Conservation (phyloP, 2,888 invertebrate species). For the Pristionchus mayeri region DNA sequence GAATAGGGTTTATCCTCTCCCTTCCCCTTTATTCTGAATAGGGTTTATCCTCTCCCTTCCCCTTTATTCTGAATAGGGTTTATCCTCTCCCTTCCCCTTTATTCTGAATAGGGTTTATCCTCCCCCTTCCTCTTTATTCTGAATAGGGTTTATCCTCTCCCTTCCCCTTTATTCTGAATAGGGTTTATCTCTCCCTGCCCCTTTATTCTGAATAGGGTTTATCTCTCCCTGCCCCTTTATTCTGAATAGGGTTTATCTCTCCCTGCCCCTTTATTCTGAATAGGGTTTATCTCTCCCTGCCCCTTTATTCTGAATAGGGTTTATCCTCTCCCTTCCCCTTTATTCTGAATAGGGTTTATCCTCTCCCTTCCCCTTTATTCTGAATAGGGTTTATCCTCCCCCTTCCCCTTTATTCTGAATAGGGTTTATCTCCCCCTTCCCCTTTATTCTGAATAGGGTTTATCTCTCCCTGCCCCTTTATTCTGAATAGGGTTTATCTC, state of each 20-base stretch:
- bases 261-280: conserved; percentile 39
- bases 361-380: conserved; percentile 19
- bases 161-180: conserved; percentile 42
- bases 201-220: conserved; percentile 20
- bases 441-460: conserved; percentile 27
- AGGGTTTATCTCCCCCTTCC: neutral
- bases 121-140: conserved; percentile 20
- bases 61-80: conserved; percentile 33
- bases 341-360: conserved; percentile 6
- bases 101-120: conserved; percentile 6
- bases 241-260: neutral
- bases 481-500: neutral
- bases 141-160: neutral
- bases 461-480: neutral
- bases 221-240: neutral
- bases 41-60: neutral
- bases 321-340: neutral
- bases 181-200: neutral
- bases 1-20: neutral
- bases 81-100: neutral
- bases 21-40: conserved; percentile 42
- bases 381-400: neutral
- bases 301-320: conserved; percentile 29
- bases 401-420: conserved; percentile 45
- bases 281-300: neutral